These are phyloP conservation scores for Mesitornis unicolor DNA, from an alignment of 2,113 vertebrate genomes.

Conservation along the genomic window DNA sequence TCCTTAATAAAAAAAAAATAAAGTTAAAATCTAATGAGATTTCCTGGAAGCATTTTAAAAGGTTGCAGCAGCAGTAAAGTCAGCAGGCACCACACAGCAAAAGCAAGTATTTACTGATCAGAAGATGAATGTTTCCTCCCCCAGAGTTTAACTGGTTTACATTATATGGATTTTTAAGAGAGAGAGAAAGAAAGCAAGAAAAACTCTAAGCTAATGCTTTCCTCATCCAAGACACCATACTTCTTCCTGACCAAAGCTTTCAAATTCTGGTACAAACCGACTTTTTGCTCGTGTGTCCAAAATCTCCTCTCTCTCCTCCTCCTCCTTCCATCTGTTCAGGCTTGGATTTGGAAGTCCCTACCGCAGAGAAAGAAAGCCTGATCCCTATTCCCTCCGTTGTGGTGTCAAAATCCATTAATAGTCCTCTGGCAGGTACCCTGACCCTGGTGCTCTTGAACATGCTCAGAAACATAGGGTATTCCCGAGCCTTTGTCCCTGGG, in stretches of 20 bases:
- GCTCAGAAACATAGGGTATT: neutral
- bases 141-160: neutral
- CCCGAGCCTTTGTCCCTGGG: conserved; percentile 42
- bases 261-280: neutral
- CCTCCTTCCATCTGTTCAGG: neutral
- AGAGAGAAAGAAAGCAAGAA: neutral
- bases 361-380: neutral
- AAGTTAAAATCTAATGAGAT: neutral
- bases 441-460: conserved; percentile 34
- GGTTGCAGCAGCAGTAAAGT: neutral
- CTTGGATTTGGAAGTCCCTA: neutral
- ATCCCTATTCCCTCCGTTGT: neutral
- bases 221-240: neutral
- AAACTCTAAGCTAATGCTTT: neutral
- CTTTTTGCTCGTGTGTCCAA: neutral
- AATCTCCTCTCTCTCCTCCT: neutral
- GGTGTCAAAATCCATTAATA: conserved; percentile 4
- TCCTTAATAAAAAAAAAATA: conserved; percentile 8
- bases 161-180: neutral
- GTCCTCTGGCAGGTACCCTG: conserved; percentile 23
- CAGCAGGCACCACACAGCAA: neutral
- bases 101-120: conserved; percentile 10
- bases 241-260: neutral
- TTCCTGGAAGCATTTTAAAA: conserved; percentile 33
- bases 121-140: neutral